Percentiles rank a stretch among this genome's conserved stretches.
phyloP scores from a whole-genome alignment of 2,888 invertebrate genomes.

The Apodemia mormo region DNA sequence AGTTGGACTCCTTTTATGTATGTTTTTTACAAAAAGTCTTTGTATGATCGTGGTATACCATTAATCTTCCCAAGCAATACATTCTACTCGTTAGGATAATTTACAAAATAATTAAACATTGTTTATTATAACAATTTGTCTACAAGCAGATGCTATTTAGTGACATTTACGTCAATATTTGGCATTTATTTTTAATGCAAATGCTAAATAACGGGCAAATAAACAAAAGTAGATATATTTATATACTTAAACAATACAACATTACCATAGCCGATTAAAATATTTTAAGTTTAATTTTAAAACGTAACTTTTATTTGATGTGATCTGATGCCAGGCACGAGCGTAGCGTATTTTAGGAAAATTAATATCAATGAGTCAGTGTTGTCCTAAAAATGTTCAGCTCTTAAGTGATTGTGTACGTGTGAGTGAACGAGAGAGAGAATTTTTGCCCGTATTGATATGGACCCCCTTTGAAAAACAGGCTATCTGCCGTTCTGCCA shows the following conservation, averaged over 20 bases:
- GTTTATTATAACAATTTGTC: conserved; percentile 14
- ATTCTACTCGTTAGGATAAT: background rate
- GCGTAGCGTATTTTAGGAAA: background rate
- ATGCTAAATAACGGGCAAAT: conserved; percentile 1
- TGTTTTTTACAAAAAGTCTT: background rate
- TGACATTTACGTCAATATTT: conserved; percentile 16
- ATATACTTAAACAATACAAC: conserved; percentile 15
- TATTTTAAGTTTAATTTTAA: conserved; percentile 9
- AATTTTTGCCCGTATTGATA: too few relatives aligned
- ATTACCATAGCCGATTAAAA: conserved; percentile 11
- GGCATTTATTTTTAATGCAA: conserved; percentile 12
- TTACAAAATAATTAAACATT: conserved; percentile 17
- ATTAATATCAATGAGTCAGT: background rate
- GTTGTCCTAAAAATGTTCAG: too few relatives aligned
- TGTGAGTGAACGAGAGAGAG: too few relatives aligned
- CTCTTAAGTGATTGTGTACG: too few relatives aligned
- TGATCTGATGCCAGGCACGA: background rate
- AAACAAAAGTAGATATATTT: conserved; percentile 6
- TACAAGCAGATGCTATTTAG: conserved; percentile 14
- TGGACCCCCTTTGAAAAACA: too few relatives aligned
- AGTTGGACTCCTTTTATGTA: background rate
- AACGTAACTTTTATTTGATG: background rate
- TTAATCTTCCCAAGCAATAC: background rate
- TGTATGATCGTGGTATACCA: background rate
- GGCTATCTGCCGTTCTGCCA: too few relatives aligned